Percentiles rank a stretch among this genome's conserved stretches.
These are phyloP conservation scores for Coremacera marginata DNA, from an alignment of 2,888 invertebrate genomes.

Conservation along the genomic window DNA sequence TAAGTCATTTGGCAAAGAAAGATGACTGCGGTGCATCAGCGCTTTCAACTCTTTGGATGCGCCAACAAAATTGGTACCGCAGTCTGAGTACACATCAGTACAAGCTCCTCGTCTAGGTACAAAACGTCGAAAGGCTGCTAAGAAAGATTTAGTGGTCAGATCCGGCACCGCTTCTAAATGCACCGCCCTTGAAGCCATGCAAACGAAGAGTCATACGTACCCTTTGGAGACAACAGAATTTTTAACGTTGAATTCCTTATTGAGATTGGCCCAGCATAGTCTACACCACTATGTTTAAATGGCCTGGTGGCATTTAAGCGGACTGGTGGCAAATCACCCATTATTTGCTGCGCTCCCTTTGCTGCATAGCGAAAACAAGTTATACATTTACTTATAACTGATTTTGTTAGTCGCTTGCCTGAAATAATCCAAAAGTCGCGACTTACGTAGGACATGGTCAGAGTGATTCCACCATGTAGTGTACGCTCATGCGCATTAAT, in stretches of 20 bases:
- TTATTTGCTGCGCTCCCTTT: too few species aligned
- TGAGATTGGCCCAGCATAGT: too few species aligned
- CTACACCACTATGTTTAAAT: conserved; percentile 38
- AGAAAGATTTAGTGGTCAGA: conserved; percentile 36
- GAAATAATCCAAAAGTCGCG: too few species aligned
- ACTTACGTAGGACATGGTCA: too few species aligned
- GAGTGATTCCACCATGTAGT: too few species aligned
- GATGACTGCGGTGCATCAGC: conserved; percentile 21
- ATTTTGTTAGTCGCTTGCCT: too few species aligned
- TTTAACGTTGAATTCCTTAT: conserved; percentile 30
- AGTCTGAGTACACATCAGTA: conserved; percentile 39
- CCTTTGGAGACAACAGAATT: conserved; percentile 27
- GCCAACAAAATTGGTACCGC: conserved; percentile 47
- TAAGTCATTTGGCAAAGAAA: conserved; percentile 20
- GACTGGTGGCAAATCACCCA: too few species aligned
- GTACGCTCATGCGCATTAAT: too few species aligned
- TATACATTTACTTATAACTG: too few species aligned
- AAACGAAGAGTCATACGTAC: conserved; percentile 37
- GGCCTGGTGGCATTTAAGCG: too few species aligned
- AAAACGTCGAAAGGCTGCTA: conserved; percentile 42
- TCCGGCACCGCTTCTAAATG: conserved; percentile 40
- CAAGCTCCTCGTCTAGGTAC: conserved; percentile 37
- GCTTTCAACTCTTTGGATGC: conserved; percentile 36
- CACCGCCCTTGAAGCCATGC: conserved; percentile 38
- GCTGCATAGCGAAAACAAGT: too few species aligned